Percentiles rank a stretch among this genome's conserved stretches.
phyloP scores from a whole-genome alignment of 2,113 vertebrate species.

The Erythrocercus mccallii region DNA sequence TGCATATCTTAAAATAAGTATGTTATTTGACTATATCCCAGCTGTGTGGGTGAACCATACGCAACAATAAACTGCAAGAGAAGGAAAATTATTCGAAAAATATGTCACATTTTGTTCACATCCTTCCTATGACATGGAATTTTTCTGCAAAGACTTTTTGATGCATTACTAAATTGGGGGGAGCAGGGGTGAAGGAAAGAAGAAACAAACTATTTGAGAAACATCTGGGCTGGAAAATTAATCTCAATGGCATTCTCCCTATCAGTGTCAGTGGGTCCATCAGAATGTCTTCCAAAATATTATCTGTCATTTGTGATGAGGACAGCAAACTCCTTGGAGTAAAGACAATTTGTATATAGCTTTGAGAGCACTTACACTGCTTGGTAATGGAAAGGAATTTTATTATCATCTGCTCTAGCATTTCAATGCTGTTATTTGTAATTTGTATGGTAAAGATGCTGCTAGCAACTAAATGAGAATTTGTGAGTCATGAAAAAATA shows the following conservation, averaged over 20 bases:
- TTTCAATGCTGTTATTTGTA: background rate
- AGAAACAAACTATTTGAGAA: background rate
- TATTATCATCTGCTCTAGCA: background rate
- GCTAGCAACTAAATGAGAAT: background rate
- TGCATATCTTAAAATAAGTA: background rate
- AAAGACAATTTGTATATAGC: background rate
- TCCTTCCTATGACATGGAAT: background rate
- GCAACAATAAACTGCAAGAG: background rate
- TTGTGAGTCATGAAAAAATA: background rate
- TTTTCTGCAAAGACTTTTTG: background rate
- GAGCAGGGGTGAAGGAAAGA: accelerated
- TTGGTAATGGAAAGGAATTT: background rate
- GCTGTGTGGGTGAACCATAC: background rate
- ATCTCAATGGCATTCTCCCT: background rate
- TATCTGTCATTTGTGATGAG: background rate
- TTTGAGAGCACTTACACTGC: background rate
- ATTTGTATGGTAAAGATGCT: background rate
- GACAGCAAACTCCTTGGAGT: background rate
- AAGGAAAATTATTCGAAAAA: background rate
- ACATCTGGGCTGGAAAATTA: background rate
- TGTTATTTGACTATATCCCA: background rate
- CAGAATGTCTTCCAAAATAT: background rate
- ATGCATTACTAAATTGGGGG: background rate
- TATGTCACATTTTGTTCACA: background rate
- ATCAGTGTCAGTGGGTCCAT: background rate